Conservation (phyloP, 92 coral and sea anemone genomes). For the Palythoa grandis region DNA sequence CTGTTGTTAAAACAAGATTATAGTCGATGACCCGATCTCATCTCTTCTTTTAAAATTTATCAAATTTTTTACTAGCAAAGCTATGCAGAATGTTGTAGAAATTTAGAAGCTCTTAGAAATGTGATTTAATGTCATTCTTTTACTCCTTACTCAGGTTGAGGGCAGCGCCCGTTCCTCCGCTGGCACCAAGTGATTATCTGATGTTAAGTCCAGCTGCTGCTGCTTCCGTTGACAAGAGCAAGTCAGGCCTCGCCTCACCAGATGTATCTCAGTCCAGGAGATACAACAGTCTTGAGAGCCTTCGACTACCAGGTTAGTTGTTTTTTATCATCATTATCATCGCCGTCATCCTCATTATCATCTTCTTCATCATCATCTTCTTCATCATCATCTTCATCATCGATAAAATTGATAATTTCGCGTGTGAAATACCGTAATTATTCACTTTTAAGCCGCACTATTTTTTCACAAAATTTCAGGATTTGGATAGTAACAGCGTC, state of each 20-base stretch:
- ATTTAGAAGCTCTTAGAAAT: not conserved
- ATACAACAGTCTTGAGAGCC: constrained; percentile 77
- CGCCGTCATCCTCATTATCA: not conserved
- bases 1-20: no score
- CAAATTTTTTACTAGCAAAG: no score
- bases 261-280: constrained; percentile 65
- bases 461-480: no score
- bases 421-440: no score
- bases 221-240: constrained; percentile 50
- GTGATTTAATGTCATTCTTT: not conserved
- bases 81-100: not conserved
- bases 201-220: constrained; percentile 54
- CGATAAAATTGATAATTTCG: no score
- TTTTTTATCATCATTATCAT: not conserved
- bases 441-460: no score
- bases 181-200: constrained; percentile 71
- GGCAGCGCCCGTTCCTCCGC: constrained; percentile 71
- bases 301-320: constrained; percentile 76
- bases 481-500: no score
- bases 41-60: no score
- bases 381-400: not conserved
- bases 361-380: not conserved
- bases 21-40: no score
- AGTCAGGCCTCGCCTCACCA: constrained; percentile 41
- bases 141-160: constrained; percentile 50